phyloP scores from a whole-genome alignment of 2,888 invertebrate genomes.

The Aleiodes alternator region DNA sequence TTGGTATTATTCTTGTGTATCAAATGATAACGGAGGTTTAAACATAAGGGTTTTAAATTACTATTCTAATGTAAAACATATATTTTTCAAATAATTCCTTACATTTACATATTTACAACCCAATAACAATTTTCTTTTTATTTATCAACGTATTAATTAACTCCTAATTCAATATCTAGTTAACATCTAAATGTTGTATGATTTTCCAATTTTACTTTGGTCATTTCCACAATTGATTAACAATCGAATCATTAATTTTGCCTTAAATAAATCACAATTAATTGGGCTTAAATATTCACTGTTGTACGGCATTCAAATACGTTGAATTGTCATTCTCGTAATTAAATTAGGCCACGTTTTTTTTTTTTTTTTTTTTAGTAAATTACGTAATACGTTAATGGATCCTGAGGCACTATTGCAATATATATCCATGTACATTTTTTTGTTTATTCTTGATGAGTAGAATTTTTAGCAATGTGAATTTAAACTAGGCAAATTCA shows the following conservation, averaged over 20 bases:
- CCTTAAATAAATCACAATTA: background rate
- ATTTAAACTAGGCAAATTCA: conserved; percentile 13
- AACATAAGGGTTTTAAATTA: background rate
- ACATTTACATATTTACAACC: conserved; percentile 61
- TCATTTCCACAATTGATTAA: conserved; percentile 23
- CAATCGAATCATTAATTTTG: conserved; percentile 33
- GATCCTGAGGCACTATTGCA: conserved; percentile 30
- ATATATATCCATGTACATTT: background rate
- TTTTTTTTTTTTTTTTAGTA: conserved; percentile 3
- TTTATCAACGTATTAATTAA: conserved; percentile 40
- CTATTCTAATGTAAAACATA: conserved; percentile 53
- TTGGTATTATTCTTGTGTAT: no score
- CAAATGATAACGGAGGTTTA: no score
- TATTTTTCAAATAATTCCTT: conserved; percentile 53
- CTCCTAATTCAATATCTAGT: conserved; percentile 23
- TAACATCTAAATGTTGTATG: conserved; percentile 38
- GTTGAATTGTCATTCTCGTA: conserved; percentile 5
- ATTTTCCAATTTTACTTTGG: conserved; percentile 43
- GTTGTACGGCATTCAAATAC: background rate
- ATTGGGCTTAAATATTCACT: conserved; percentile 1
- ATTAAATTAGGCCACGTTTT: conserved; percentile 31
- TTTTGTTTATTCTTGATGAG: background rate
- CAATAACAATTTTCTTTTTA: conserved; percentile 51
- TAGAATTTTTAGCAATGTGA: background rate
- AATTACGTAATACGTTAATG: conserved; percentile 34